Base-by-base conservation (phyloP, 2,797 vertebrate genomes). In the Kryptopterus vitreolus region DNA sequence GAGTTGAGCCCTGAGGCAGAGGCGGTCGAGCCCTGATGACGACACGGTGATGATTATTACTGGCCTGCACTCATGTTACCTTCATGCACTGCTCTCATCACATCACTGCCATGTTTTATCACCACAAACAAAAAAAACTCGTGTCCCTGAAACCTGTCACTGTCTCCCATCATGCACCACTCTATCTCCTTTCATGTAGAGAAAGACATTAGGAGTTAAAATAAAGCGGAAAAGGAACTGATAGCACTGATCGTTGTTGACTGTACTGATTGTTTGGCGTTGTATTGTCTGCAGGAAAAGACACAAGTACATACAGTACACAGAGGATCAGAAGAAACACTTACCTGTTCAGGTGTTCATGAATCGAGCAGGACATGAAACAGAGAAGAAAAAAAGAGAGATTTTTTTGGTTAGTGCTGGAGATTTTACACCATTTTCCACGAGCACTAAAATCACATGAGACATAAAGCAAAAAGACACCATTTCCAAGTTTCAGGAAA, bases 301-400 rank as follows among this genome's bases (percentile, higher is more conserved):
- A 43, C 38, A 71, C 22, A 57, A 12, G 1, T 4, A 38, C 35
- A n/a, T 55, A 29, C 13, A 35, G 12, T 50, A 24, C 20, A n/a
- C n/a, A 38, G 0, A 58, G 20, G n/a, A 55, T 16, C 4, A 22
- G 38, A 22, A 52, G 61, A 8, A 22, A 53, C n/a, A 4, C 78
- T 83, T 77, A 83, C 78, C 78, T 81, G 82, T 55, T 74, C 75
- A 18, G 59, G 59, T 20, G 52, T 58, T 15, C 29, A 52, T 16
- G 8, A 11, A 65, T 73, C 15, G 0, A 10, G 50, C 52, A 50
- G 38, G 57, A 77, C 82, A 80, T 80, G 73, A 5, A 80, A 80
- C 12, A 73, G 65, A 83, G n/a, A n/a, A n/a, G n/a, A n/a, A n/a
- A n/a, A 59, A 80, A 53, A 80, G 22, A 75, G 26, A 71, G 0